Percentiles rank a stretch among this genome's conserved stretches.
Evolutionary conservation across 2,888 invertebrate genomes (phyloP).

Genomic region (Meloe dianella): DNA sequence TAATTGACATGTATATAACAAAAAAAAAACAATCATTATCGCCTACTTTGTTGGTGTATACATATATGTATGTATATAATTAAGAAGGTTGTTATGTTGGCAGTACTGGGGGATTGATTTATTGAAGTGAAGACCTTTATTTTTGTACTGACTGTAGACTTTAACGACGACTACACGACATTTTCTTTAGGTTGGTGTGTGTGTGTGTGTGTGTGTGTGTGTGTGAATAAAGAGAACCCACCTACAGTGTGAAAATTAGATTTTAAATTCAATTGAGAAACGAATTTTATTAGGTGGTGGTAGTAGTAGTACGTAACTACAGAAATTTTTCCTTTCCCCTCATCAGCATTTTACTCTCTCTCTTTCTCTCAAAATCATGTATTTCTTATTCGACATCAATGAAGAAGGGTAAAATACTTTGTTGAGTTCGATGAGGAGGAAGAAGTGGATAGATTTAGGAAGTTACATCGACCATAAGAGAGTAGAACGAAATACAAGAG

Average conservation of each 20-base stretch:
- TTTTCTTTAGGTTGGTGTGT: not conserved
- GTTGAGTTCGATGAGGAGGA: not conserved
- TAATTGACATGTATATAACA: too few species aligned
- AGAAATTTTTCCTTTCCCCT: constrained; percentile 37
- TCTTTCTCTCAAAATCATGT: too few species aligned
- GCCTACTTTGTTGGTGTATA: too few species aligned
- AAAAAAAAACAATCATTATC: too few species aligned
- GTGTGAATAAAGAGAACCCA: constrained; percentile 37
- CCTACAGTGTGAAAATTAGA: constrained; percentile 45
- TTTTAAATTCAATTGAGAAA: constrained; percentile 47
- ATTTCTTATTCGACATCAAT: too few species aligned
- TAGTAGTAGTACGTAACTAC: constrained; percentile 37
- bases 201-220: not conserved
- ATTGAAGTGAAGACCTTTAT: not conserved
- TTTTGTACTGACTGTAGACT: not conserved
- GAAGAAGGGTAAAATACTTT: not conserved
- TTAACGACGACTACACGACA: too few species aligned
- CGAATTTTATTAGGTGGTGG: constrained; percentile 45
- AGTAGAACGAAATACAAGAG: not conserved
- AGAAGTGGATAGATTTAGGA: not conserved
- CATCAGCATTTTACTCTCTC: too few species aligned
- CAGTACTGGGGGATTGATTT: not conserved
- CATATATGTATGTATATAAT: too few species aligned
- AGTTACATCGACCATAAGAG: not conserved
- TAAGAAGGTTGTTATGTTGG: too few species aligned